Evolutionary conservation across 2,888 invertebrate genomes (phyloP).

Genomic region (Drosophila emarginata): DNA sequence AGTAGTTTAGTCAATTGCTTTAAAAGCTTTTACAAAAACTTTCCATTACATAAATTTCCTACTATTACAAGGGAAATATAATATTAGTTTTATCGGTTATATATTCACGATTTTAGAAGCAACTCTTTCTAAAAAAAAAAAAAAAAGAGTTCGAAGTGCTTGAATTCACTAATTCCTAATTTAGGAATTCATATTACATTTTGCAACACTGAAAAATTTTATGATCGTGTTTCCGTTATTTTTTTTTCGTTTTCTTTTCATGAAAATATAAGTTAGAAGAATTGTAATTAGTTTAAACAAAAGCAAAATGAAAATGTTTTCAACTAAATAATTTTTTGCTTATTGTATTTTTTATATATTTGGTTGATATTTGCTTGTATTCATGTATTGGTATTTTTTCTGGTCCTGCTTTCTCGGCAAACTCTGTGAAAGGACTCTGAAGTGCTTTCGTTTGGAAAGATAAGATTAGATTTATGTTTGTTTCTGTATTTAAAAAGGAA

Average conservation of each 20-base stretch:
- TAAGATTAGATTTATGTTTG: slow-evolving; percentile 42
- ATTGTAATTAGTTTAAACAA: slow-evolving; percentile 10
- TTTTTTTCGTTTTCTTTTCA: neutral
- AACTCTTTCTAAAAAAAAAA: neutral
- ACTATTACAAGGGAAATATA: neutral
- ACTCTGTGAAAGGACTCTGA: slow-evolving; percentile 49
- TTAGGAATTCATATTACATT: neutral
- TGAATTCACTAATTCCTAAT: neutral
- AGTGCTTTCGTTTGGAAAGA: slow-evolving; percentile 34
- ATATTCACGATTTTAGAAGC: neutral
- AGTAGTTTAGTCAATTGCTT: neutral
- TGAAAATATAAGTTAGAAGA: slow-evolving; percentile 3
- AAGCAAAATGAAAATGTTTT: slow-evolving; percentile 41
- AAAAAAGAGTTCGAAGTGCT: neutral
- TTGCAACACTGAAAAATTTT: neutral
- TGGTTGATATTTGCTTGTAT: slow-evolving; percentile 41
- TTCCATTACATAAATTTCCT: neutral
- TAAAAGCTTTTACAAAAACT: no score
- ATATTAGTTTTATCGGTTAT: neutral
- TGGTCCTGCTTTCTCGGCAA: slow-evolving; percentile 82
- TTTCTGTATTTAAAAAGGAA: slow-evolving; percentile 60
- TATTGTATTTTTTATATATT: neutral
- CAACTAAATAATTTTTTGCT: slow-evolving; percentile 54
- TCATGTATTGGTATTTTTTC: slow-evolving; percentile 37
- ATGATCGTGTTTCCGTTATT: neutral